Conservation (phyloP, 1,140 invertebrate genomes). For the Yoshiicerus persimilis region DNA sequence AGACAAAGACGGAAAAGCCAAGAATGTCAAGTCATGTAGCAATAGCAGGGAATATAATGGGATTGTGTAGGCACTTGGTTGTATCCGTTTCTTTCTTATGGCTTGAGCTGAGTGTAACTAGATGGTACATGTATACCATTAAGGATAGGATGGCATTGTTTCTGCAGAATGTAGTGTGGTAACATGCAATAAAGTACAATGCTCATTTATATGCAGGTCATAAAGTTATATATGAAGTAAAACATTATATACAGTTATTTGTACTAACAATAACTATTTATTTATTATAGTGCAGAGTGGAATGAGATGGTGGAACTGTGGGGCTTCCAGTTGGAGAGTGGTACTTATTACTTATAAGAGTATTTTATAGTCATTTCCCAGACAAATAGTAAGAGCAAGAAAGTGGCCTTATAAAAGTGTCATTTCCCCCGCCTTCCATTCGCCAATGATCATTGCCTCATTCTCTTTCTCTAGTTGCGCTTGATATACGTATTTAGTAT, state of each 20-base stretch:
- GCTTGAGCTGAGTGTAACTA: neutral
- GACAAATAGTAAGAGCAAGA: neutral
- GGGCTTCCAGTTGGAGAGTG: neutral
- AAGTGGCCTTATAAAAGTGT: neutral
- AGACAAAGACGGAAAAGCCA: neutral
- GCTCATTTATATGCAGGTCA: neutral
- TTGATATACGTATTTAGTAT: neutral
- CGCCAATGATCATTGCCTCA: neutral
- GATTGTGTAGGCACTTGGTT: neutral
- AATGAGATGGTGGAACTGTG: neutral
- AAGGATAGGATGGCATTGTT: neutral
- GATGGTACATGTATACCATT: neutral
- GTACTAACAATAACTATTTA: neutral
- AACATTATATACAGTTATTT: neutral
- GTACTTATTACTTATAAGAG: neutral
- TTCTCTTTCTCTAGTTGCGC: neutral
- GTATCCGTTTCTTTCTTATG: neutral
- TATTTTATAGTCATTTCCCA: neutral
- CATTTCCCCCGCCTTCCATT: neutral
- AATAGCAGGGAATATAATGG: neutral
- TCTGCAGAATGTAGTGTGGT: neutral
- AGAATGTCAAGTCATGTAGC: conserved; percentile 12
- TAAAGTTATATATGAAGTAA: neutral
- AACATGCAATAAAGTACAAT: conserved; percentile 2
- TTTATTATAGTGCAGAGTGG: neutral